A percentile compares a stretch with the other conserved stretches of the same genome.
phyloP scores from a whole-genome alignment of 1,140 invertebrate genomes.

The Zaprionus kolodkinae region DNA sequence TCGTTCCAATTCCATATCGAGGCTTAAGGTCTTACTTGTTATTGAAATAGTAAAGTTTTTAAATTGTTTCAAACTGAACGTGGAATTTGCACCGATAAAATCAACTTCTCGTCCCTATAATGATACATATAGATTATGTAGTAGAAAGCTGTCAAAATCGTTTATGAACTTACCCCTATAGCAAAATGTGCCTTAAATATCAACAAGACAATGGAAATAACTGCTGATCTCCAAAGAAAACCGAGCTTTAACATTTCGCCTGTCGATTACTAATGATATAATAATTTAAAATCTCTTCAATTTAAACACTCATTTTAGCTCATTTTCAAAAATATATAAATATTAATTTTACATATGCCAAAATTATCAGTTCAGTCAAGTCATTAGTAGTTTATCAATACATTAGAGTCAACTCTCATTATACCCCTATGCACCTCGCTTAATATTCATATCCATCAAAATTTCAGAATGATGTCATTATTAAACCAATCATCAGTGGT shows the following conservation, averaged over 20 bases:
- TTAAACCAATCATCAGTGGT: not conserved
- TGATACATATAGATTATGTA: not conserved
- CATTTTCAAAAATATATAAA: not conserved
- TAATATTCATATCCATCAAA: not conserved
- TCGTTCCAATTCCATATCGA: conserved; percentile 57
- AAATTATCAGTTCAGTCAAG: not conserved
- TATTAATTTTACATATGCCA: not conserved
- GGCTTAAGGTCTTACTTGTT: conserved; percentile 45
- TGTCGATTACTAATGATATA: not conserved
- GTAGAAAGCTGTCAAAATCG: no score
- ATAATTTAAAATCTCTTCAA: not conserved
- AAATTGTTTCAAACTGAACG: conserved; percentile 59
- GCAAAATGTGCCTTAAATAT: not conserved
- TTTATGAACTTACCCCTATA: conserved; percentile 10
- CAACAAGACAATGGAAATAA: not conserved
- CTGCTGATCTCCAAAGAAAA: not conserved
- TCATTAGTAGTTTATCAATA: not conserved
- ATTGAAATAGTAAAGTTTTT: conserved; percentile 53
- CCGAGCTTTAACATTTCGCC: not conserved
- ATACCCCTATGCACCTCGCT: not conserved
- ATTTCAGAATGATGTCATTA: not conserved
- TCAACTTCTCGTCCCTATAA: conserved; percentile 58
- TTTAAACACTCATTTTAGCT: not conserved
- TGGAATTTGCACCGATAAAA: conserved; percentile 35
- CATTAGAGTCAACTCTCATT: not conserved